Evolutionary conservation across 2,113 vertebrate genomes (phyloP).

Genomic region (Phaetusa simplex): DNA sequence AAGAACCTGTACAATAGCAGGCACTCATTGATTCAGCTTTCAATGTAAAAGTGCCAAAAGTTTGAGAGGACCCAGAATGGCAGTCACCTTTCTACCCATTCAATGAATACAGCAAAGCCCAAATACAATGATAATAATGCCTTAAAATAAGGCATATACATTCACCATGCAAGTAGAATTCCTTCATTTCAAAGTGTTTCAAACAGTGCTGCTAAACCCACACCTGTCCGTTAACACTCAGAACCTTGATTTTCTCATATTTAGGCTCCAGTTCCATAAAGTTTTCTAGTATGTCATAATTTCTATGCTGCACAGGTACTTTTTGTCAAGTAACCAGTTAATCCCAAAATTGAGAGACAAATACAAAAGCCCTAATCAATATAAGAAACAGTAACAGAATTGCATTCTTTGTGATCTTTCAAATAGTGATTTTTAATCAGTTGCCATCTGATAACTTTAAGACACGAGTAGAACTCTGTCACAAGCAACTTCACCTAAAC

Average conservation of each 20-base stretch:
- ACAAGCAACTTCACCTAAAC: not conserved
- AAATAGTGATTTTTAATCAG: not conserved
- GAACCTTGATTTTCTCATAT: not conserved
- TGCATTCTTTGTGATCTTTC: not conserved
- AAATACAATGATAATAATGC: not conserved
- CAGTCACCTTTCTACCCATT: not conserved
- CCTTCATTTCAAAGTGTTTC: not conserved
- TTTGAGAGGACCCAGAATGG: not conserved
- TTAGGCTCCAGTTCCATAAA: not conserved
- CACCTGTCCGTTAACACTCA: not conserved
- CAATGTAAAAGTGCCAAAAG: not conserved
- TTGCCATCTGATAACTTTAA: not conserved
- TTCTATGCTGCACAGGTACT: not conserved
- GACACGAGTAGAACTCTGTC: not conserved
- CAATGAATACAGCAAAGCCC: not conserved
- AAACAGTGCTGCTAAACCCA: not conserved
- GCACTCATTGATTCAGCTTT: not conserved
- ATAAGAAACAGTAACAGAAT: not conserved
- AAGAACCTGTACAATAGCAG: not conserved
- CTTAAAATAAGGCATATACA: not conserved
- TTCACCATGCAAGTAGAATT: not conserved
- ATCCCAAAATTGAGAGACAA: not conserved
- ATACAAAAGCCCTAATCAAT: not conserved
- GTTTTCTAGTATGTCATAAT: not conserved
- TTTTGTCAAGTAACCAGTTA: not conserved